These are phyloP conservation scores for Solen grandis DNA, from an alignment of 1,140 invertebrate genomes.

Conservation along the genomic window DNA sequence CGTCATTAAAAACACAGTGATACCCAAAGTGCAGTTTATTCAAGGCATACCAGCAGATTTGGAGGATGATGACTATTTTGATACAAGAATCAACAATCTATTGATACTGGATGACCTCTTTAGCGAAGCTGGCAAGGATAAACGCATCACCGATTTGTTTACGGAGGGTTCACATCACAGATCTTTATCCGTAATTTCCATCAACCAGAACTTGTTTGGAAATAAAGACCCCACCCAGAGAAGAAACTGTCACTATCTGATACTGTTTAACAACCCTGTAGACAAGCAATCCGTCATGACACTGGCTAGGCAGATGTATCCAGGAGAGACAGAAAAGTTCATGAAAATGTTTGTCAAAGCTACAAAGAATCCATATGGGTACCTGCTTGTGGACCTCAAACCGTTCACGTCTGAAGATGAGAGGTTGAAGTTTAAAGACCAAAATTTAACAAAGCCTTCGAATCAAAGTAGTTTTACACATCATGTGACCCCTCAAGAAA, in stretches of 20 bases:
- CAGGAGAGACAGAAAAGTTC: conserved; percentile 1
- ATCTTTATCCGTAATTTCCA: conserved; percentile 5
- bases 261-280: too few relatives aligned
- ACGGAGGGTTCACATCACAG: conserved; percentile 25
- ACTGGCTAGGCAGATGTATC: conserved; percentile 35
- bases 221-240: conserved; percentile 30
- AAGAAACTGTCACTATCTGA: conserved; percentile 38
- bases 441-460: background rate
- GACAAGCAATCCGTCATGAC: too few relatives aligned
- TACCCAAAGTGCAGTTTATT: conserved; percentile 18
- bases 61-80: conserved; percentile 7
- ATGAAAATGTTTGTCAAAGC: conserved; percentile 8
- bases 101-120: conserved; percentile 5
- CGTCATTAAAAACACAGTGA: background rate
- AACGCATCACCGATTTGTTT: conserved; percentile 15
- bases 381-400: background rate
- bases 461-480: background rate
- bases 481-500: background rate
- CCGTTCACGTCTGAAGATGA: too few relatives aligned
- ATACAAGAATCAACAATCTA: conserved; percentile 1
- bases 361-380: background rate
- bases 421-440: background rate
- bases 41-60: conserved; percentile 20
- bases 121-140: too few relatives aligned
- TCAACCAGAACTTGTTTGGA: conserved; percentile 30